These are phyloP conservation scores for Prunella fulvescens DNA, from an alignment of 2,113 vertebrate genomes.

Conservation along the genomic window DNA sequence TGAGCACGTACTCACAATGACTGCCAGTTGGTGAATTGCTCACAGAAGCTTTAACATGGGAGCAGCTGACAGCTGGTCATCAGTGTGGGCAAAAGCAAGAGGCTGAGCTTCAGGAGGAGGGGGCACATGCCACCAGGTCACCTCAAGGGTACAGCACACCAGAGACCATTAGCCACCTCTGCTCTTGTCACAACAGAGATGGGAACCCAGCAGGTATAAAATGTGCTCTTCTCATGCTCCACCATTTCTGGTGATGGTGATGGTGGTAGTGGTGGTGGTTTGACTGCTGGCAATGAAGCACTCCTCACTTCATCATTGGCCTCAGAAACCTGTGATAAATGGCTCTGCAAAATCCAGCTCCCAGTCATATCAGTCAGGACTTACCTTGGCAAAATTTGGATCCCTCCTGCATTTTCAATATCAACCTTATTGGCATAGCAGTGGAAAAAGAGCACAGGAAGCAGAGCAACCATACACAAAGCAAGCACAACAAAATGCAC, in stretches of 20 bases:
- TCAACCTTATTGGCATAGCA: neutral
- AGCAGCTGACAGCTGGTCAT: neutral
- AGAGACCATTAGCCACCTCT: neutral
- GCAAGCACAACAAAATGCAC: accelerated
- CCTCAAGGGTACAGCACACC: neutral
- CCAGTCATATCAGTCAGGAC: neutral
- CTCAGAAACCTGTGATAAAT: neutral
- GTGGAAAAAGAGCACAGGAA: neutral
- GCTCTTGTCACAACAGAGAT: neutral
- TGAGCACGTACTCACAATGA: accelerated
- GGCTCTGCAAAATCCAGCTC: neutral
- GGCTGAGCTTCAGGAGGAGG: neutral
- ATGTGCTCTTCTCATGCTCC: neutral
- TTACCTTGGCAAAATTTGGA: neutral
- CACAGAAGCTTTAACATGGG: neutral
- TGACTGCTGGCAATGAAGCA: neutral
- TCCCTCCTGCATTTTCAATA: neutral
- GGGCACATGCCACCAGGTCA: neutral
- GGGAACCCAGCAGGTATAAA: neutral
- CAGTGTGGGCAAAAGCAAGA: accelerated
- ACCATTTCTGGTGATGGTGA: neutral
- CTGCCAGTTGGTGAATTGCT: neutral
- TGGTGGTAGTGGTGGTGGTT: neutral
- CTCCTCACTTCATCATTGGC: neutral
- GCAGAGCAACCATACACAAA: neutral